Conservation (phyloP, 2,888 invertebrate species). For the Erannis defoliaria region DNA sequence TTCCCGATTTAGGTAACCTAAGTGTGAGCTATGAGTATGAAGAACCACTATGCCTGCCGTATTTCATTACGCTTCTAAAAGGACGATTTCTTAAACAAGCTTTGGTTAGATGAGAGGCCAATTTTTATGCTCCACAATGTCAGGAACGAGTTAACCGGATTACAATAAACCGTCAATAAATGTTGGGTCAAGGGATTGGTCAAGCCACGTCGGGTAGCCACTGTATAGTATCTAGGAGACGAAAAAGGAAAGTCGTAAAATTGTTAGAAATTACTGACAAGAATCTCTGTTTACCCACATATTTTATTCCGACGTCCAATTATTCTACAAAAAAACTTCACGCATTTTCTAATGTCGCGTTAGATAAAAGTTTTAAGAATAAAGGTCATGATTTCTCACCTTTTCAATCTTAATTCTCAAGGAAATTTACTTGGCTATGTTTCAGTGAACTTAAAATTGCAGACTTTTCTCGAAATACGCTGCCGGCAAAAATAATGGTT, state of each 20-base stretch:
- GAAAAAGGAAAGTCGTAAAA: conserved; percentile 60
- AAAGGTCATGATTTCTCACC: conserved; percentile 36
- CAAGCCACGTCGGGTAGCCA: conserved; percentile 41
- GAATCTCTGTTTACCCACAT: conserved; percentile 57
- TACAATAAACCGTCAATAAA: conserved; percentile 56
- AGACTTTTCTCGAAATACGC: neutral
- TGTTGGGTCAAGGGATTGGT: conserved; percentile 48
- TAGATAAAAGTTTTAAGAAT: conserved; percentile 43
- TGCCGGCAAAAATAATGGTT: neutral
- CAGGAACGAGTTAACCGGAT: conserved; percentile 50
- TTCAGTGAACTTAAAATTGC: conserved; percentile 5
- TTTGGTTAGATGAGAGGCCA: conserved; percentile 8
- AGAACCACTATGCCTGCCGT: neutral
- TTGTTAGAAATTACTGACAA: conserved; percentile 52
- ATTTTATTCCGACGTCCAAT: conserved; percentile 49
- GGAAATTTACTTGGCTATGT: conserved; percentile 6
- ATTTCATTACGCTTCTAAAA: neutral
- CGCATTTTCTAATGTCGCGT: conserved; percentile 40
- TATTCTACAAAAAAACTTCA: conserved; percentile 42
- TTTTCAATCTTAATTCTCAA: conserved; percentile 15
- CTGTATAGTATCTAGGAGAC: conserved; percentile 54
- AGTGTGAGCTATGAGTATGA: neutral
- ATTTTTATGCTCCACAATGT: conserved; percentile 41
- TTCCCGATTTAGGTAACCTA: neutral
- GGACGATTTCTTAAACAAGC: neutral